These are phyloP conservation scores for Meloidogyne hapla DNA, from an alignment of 1,140 invertebrate species.

Conservation along the genomic window DNA sequence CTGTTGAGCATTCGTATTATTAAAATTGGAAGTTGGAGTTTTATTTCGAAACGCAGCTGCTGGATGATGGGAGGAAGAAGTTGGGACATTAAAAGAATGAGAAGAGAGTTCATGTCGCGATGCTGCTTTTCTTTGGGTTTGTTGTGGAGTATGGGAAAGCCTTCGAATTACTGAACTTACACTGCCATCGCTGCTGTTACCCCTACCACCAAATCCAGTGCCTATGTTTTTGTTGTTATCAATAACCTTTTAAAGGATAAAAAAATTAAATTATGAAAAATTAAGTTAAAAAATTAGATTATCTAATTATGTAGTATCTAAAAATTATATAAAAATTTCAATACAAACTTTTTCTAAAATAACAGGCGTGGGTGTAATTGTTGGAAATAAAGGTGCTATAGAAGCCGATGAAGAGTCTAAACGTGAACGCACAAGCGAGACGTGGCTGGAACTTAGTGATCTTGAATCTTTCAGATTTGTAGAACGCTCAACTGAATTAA, in stretches of 20 bases:
- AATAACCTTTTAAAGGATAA: no score
- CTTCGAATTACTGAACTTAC: slow-evolving; percentile 19
- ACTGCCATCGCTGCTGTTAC: background rate
- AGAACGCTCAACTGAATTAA: background rate
- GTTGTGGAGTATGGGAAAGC: slow-evolving; percentile 26
- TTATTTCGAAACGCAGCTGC: slow-evolving; percentile 3
- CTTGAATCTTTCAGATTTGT: background rate
- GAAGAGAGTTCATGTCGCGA: slow-evolving; percentile 36
- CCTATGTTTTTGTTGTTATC: background rate
- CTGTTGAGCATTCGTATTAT: slow-evolving; percentile 13
- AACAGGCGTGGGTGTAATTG: background rate
- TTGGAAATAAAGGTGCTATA: background rate
- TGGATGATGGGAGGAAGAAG: slow-evolving; percentile 5
- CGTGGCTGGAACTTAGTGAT: background rate
- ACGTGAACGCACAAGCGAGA: background rate
- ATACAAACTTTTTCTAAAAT: background rate
- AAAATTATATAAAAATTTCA: no score
- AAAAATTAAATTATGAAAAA: no score
- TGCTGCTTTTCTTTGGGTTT: slow-evolving; percentile 24
- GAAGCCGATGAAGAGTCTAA: background rate
- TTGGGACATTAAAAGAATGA: slow-evolving; percentile 37
- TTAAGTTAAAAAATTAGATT: no score
- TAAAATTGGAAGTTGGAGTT: background rate
- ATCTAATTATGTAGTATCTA: no score
- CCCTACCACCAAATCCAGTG: background rate